Evolutionary conservation across 37 sponge, comb jelly and placozoan species (phyloP), one percentile per base, ranked within the genome.

Genomic region (Tethya wilhelma): DNA sequence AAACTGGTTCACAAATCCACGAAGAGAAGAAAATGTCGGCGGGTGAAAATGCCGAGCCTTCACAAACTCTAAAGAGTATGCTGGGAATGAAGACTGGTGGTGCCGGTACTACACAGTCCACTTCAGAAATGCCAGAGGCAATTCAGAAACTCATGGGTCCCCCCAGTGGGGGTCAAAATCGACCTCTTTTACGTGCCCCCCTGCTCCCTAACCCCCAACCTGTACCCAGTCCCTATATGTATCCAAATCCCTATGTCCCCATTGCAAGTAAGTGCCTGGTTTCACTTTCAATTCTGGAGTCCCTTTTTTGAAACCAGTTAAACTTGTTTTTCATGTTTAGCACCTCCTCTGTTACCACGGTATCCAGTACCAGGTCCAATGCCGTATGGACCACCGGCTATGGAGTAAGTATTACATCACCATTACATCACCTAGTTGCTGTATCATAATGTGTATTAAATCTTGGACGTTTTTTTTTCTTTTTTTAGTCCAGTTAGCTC

Each of bases 101-200:
- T 4, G 6, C 37, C 31, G 37, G 37, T 37, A 6, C 31, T 5
- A 11, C 17, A 33, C 37, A 34, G 37, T 34, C 37, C 66, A 31
- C 6, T 11, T 30, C 60, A 4, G 12, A 6, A 12, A 64, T 79
- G 56, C 69, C 79, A 12, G 79, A 79, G 26, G 69, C 69, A 0
- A 28, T 79, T 4, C 49, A 28, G 69, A 67, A 79, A 41, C 69
- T 68, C 39, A 53, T 67, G 68, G 56, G 55, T 2, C 69, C 79
- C 22, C 69, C 69, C 1, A 30, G 20, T 71, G 29, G n/a, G 9
- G 14, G 14, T 49, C 53, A 49, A 14, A 9, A 14, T 49, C 53
- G 14, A 49, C 53, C 53, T 19, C 9, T 49, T 9, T 19, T 49
- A 14, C 14, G 53, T 9, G 53, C 53, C 9, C 14, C 53, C 53